A percentile compares a stretch with the other conserved stretches of the same genome.
phyloP scores from a whole-genome alignment of 2,113 vertebrate species.

The Falco punctatus region DNA sequence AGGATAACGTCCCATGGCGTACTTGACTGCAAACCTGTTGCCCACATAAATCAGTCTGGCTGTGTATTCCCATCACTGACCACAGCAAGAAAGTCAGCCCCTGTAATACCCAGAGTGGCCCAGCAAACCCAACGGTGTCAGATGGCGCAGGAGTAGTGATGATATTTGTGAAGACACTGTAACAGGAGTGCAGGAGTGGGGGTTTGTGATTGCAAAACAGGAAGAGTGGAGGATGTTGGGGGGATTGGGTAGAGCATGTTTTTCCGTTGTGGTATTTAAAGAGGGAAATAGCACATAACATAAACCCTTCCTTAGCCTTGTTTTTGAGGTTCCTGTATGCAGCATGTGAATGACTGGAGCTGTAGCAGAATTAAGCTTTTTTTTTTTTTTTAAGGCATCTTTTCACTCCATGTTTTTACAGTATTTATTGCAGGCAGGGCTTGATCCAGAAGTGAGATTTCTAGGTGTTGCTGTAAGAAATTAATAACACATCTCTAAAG shows the following conservation, averaged over 20 bases:
- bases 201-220: not conserved
- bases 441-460: not conserved
- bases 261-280: not conserved
- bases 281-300: not conserved
- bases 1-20: rapidly evolving
- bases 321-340: not conserved
- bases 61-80: not conserved
- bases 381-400: not conserved
- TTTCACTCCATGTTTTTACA: not conserved
- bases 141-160: not conserved
- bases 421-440: not conserved
- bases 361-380: not conserved
- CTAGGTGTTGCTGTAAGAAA: conserved; percentile 3
- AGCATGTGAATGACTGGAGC: not conserved
- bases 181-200: not conserved
- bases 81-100: not conserved
- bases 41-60: not conserved
- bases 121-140: not conserved
- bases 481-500: not conserved
- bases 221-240: not conserved
- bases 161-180: not conserved
- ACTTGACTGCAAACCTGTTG: not conserved
- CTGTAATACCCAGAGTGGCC: not conserved
- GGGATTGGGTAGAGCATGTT: not conserved
- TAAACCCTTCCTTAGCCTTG: not conserved